Base-by-base conservation (phyloP, 2,888 invertebrate genomes). In the Globia sparganii region DNA sequence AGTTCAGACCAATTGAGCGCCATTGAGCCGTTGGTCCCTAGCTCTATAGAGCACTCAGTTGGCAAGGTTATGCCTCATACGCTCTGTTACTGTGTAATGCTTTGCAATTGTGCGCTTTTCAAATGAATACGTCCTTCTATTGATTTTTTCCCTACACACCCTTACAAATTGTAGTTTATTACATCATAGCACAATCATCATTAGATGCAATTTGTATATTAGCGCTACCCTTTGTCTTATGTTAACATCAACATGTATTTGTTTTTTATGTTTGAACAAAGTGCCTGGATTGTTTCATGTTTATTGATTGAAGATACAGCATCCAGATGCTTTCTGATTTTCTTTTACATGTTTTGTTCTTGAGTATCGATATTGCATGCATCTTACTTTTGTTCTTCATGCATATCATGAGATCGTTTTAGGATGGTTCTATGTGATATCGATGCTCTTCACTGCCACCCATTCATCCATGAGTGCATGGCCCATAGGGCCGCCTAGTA, bases 401-500 rank as follows among this genome's bases (percentile, higher is more conserved):
- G 61, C 62, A 62, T 62, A 62, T 72, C 65, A 66, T 59, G 37
- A 67, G 66, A 74, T 72, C 13, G 0, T 40, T 37, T 49, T 31
- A 43, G 21, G 11, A 75, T 59, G 21, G 34, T 64, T 58, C 13
- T 89, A 91, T 93, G 91, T 91, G 90, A 90, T 90, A 91, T 91
- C 88, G 89, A 83, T 86, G 87, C 87, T 91, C 87, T 43, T 73
- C 76, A 80, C 81, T 89, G 87, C 88, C 91, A 90, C 89, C 89
- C 89, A 88, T 90, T 91, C 91, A 93, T 93, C 91, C 94, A 92
- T 93, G 89, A 91, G 84, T 93, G 96, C 96, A 96, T 96, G 94
- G 95, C 94, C 95, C 92, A 88, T 95, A 95, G 93, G 94, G 95
- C 94, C 94, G 94, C 95, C 95, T 94, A 90, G 96, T 96, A 96